phyloP scores from a whole-genome alignment of 2,113 vertebrate species.

The Pogona vitticeps region DNA sequence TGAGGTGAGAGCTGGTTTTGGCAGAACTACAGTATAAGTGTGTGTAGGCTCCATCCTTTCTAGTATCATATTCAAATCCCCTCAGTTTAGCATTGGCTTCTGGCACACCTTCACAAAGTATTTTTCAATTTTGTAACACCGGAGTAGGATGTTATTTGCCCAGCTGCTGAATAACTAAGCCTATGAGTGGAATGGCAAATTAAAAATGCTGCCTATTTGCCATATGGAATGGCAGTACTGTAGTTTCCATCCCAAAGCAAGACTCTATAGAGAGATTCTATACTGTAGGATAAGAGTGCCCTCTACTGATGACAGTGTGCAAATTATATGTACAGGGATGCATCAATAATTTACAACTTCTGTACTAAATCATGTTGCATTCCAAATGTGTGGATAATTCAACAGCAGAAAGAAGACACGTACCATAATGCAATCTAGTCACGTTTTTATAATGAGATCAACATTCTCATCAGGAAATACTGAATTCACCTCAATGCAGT shows the following conservation, averaged over 20 bases:
- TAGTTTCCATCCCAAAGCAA: conserved; percentile 30
- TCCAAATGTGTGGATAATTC: not conserved
- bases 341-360: not conserved
- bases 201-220: not conserved
- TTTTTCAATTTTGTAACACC: conserved; percentile 19
- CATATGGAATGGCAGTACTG: conserved; percentile 8
- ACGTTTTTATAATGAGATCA: not conserved
- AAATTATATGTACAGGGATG: not conserved
- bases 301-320: conserved; percentile 53
- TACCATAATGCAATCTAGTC: not conserved
- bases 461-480: not conserved
- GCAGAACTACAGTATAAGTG: not conserved
- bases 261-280: conserved; percentile 5
- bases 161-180: not conserved
- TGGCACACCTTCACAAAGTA: not conserved
- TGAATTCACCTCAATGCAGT: not conserved
- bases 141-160: not conserved
- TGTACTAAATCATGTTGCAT: not conserved
- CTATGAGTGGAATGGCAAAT: conserved; percentile 5
- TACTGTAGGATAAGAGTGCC: conserved; percentile 55
- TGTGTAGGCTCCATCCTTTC: not conserved
- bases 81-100: not conserved
- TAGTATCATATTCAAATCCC: not conserved
- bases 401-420: not conserved
- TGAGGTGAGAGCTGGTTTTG: not conserved